Percentiles rank a stretch among this genome's conserved stretches.
Conservation (phyloP, 2,113 vertebrate genomes). For the Irena cyanogastra region DNA sequence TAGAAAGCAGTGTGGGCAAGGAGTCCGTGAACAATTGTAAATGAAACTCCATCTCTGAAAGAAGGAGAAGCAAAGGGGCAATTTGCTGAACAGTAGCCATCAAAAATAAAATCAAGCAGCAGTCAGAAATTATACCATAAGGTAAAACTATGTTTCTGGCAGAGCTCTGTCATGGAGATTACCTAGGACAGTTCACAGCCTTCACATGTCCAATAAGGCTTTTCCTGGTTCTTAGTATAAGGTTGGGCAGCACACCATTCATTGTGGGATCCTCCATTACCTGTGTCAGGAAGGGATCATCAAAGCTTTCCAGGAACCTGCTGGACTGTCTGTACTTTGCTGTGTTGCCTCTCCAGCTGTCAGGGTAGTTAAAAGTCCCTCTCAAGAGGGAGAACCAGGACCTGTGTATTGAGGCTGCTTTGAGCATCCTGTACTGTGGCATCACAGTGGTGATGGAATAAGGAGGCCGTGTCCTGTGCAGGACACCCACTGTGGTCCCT, state of each 20-base stretch:
- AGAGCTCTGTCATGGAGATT: neutral
- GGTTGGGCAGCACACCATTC: neutral
- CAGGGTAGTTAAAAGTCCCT: neutral
- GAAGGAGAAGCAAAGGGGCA: neutral
- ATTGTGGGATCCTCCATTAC: neutral
- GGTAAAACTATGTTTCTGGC: neutral
- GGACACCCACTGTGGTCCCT: neutral
- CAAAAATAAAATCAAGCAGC: neutral
- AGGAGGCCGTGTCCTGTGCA: neutral
- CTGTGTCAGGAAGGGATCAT: neutral
- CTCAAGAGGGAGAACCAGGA: neutral
- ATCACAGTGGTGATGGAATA: neutral
- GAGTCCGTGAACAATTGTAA: neutral
- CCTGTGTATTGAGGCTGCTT: neutral
- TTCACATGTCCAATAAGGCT: neutral
- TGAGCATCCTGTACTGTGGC: neutral
- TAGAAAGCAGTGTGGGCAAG: neutral
- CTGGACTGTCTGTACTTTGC: neutral
- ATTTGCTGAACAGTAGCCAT: neutral
- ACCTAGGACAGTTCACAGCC: neutral
- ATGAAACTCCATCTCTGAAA: neutral
- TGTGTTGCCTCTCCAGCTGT: neutral
- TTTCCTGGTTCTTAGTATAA: neutral
- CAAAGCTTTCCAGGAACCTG: neutral
- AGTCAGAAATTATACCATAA: neutral